phyloP scores from a whole-genome alignment of 2,888 invertebrate species.

The Hyles lineata region DNA sequence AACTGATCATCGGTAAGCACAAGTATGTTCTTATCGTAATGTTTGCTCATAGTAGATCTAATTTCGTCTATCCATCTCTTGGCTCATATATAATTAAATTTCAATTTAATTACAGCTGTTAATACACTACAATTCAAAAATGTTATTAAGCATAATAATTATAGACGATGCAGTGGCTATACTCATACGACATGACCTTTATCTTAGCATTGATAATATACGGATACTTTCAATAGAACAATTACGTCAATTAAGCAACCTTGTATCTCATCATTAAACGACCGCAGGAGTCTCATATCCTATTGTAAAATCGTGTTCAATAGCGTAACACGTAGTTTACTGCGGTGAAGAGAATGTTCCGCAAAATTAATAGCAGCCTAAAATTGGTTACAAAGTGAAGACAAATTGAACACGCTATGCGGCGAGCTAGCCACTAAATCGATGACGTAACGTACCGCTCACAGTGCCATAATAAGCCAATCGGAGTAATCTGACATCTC shows the following conservation, averaged over 20 bases:
- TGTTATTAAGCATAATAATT: too few species aligned
- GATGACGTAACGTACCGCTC: background rate
- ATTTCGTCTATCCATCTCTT: too few species aligned
- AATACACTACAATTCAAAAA: too few species aligned
- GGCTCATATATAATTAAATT: too few species aligned
- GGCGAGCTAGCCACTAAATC: background rate
- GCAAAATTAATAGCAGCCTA: background rate
- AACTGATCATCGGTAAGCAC: too few species aligned
- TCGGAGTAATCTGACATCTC: background rate
- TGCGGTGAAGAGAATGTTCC: background rate
- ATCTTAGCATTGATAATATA: background rate
- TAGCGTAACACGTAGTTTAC: background rate
- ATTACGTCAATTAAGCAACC: background rate
- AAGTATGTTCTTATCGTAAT: too few species aligned
- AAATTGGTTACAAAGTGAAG: constrained; percentile 1
- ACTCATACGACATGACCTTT: background rate
- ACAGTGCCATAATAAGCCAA: background rate
- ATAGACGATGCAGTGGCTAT: too few species aligned
- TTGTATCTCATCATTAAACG: background rate
- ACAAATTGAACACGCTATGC: background rate
- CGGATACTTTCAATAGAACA: background rate
- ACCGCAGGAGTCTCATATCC: background rate
- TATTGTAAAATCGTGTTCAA: background rate
- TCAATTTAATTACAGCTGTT: too few species aligned
- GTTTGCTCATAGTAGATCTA: too few species aligned